These are phyloP conservation scores for Corapipo altera DNA, from an alignment of 2,113 vertebrate species.

Conservation along the genomic window DNA sequence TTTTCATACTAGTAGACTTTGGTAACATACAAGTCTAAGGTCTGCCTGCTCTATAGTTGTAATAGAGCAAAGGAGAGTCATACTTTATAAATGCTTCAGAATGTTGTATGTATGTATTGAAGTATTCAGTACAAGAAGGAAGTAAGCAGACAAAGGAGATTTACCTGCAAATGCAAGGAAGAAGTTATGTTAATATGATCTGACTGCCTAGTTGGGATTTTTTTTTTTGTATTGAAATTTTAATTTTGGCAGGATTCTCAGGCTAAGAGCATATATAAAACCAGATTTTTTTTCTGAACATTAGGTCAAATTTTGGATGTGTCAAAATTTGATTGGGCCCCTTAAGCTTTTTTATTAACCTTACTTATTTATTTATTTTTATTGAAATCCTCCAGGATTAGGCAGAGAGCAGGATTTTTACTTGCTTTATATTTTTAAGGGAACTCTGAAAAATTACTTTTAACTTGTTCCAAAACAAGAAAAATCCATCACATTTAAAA, in stretches of 20 bases:
- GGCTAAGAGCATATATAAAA: neutral
- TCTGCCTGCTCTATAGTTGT: neutral
- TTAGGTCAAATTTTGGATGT: neutral
- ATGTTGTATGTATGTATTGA: neutral
- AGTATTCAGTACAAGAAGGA: neutral
- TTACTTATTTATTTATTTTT: neutral
- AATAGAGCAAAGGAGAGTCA: neutral
- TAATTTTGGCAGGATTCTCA: neutral
- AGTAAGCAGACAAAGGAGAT: neutral
- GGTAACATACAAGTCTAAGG: neutral
- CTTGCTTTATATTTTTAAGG: neutral
- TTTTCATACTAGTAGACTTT: neutral
- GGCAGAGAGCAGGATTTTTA: neutral
- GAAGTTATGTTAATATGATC: neutral
- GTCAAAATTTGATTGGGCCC: neutral
- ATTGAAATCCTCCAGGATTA: neutral
- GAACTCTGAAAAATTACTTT: neutral
- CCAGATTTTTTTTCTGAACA: neutral
- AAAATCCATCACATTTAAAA: neutral
- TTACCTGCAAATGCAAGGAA: neutral
- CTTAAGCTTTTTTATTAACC: neutral
- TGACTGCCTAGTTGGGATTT: neutral
- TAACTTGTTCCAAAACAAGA: neutral
- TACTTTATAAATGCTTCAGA: neutral
- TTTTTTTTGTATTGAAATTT: neutral